Conservation (phyloP, 2,113 vertebrate genomes). For the Megaleporinus macrocephalus region DNA sequence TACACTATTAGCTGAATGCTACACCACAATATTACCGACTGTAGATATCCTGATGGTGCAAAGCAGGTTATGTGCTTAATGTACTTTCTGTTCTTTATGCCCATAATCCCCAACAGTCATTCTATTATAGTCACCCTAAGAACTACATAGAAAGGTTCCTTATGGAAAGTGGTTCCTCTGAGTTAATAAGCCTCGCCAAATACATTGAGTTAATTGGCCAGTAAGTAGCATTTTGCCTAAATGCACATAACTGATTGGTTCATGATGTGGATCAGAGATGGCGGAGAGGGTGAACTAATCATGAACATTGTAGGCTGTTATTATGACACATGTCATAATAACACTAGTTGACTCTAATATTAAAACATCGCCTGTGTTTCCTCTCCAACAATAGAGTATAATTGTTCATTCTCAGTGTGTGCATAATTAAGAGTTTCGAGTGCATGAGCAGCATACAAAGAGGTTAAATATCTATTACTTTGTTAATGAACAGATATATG, state of each 20-base stretch:
- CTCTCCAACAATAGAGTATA: constrained; percentile 9
- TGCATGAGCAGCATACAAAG: constrained; percentile 2
- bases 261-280: not conserved
- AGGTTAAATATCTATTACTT: constrained; percentile 8
- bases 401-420: constrained; percentile 25
- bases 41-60: too few relatives aligned
- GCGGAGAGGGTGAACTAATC: constrained; percentile 11
- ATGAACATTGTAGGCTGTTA: constrained; percentile 19
- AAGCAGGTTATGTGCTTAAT: too few relatives aligned
- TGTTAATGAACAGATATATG: constrained; percentile 10
- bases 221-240: constrained; percentile 17
- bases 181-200: not conserved
- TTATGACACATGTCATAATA: constrained; percentile 22
- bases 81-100: too few relatives aligned
- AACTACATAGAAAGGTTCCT: too few relatives aligned
- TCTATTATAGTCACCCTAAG: too few relatives aligned
- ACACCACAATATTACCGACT: too few relatives aligned
- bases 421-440: constrained; percentile 14
- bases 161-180: too few relatives aligned
- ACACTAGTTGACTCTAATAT: constrained; percentile 14
- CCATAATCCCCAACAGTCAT: too few relatives aligned
- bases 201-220: constrained; percentile 4
- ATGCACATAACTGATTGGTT: constrained; percentile 3
- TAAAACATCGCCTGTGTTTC: constrained; percentile 27
- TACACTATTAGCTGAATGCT: too few relatives aligned